A percentile compares a stretch with the other conserved stretches of the same genome.
Evolutionary conservation across 2,797 vertebrate species (phyloP).

Genomic region (Rachycentron canadum): DNA sequence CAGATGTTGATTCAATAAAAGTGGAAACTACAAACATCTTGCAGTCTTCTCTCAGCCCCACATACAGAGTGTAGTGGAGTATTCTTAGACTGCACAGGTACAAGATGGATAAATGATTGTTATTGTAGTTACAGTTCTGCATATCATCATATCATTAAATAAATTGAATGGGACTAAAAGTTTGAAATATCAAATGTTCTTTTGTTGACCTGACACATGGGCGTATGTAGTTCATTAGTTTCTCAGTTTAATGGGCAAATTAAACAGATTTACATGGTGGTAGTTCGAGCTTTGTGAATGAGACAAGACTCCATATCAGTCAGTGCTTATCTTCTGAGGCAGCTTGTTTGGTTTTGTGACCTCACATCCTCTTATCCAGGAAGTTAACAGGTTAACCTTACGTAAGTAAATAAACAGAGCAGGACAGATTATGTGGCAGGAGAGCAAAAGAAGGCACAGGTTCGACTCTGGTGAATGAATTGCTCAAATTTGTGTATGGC

Average conservation of each 20-base stretch:
- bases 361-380: conserved; percentile 51
- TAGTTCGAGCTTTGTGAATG: background rate
- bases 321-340: conserved; percentile 42
- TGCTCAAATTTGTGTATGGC: too few relatives aligned
- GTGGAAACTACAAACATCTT: background rate
- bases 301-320: background rate
- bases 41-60: background rate
- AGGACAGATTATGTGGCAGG: conserved; percentile 16
- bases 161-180: background rate
- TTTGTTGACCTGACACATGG: background rate
- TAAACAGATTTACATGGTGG: background rate
- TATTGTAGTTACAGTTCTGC: background rate
- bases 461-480: too few relatives aligned
- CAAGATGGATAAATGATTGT: background rate
- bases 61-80: background rate
- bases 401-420: conserved; percentile 25
- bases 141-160: background rate
- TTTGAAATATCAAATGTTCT: background rate
- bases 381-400: conserved; percentile 42
- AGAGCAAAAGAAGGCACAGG: conserved; percentile 11
- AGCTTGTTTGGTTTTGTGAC: conserved; percentile 49
- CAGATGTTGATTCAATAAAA: background rate
- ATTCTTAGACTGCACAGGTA: background rate
- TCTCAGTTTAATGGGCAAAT: background rate
- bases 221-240: background rate